Conservation (phyloP, 2,797 vertebrate species). For the Scolopax rusticola region DNA sequence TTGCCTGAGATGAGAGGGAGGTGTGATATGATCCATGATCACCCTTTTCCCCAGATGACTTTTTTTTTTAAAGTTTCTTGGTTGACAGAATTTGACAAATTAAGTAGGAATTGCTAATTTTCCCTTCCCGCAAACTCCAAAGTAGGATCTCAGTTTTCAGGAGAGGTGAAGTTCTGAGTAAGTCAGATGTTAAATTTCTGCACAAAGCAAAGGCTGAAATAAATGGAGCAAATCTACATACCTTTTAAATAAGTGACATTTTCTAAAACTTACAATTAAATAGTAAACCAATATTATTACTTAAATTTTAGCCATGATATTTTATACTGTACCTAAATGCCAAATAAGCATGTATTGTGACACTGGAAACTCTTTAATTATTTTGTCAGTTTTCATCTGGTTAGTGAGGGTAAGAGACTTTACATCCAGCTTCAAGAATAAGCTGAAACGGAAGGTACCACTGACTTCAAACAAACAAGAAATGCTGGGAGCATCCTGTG, state of each 20-base stretch:
- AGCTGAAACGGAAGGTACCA: neutral
- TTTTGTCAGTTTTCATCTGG: neutral
- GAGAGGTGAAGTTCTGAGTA: neutral
- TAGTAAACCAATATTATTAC: neutral
- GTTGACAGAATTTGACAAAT: neutral
- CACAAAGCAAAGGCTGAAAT: neutral
- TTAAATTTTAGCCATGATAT: neutral
- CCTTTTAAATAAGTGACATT: neutral
- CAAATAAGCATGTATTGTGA: neutral
- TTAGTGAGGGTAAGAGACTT: neutral
- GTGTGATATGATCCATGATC: neutral
- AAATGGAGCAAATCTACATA: neutral
- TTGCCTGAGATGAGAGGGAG: neutral
- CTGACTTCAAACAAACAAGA: neutral
- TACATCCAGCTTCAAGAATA: neutral
- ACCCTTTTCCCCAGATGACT: neutral
- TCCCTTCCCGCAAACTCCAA: neutral
- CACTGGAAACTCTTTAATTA: neutral
- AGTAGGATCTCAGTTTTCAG: neutral
- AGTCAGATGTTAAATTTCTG: neutral
- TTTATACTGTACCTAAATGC: neutral
- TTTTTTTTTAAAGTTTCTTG: neutral
- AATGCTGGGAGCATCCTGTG: constrained; percentile 8
- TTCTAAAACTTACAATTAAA: neutral
- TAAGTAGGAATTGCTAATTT: neutral